phyloP scores from a whole-genome alignment of 1,140 invertebrate genomes.

The Cydia splendana region DNA sequence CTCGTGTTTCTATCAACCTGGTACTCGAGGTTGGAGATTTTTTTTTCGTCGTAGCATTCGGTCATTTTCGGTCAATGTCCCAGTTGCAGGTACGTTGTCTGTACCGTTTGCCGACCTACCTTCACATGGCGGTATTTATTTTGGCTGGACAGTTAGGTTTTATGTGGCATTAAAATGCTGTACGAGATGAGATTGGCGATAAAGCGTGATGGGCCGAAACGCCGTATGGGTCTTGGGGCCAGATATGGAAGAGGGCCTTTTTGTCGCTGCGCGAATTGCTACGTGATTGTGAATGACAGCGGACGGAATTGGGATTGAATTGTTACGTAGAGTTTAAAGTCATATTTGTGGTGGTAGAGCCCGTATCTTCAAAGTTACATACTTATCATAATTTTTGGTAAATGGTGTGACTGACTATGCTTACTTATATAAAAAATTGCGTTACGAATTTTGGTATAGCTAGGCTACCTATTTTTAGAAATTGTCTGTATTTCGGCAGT shows the following conservation, averaged over 20 bases:
- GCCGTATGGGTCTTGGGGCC: neutral
- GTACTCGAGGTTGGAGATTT: conserved; percentile 39
- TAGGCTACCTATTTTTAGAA: too few relatives aligned
- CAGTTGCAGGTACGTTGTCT: conserved; percentile 62
- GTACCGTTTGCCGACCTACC: conserved; percentile 75
- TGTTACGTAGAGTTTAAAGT: neutral
- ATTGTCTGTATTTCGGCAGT: too few relatives aligned
- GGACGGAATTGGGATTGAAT: neutral
- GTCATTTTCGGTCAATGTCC: conserved; percentile 61
- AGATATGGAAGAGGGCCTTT: neutral
- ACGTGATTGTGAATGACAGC: conserved; percentile 11
- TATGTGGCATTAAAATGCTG: conserved; percentile 65
- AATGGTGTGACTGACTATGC: too few relatives aligned
- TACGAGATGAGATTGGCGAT: conserved; percentile 55
- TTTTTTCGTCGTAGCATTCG: conserved; percentile 44
- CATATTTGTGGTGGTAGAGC: too few relatives aligned
- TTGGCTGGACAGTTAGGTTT: conserved; percentile 68
- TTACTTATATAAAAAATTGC: too few relatives aligned
- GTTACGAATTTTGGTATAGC: too few relatives aligned
- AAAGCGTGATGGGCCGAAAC: conserved; percentile 42
- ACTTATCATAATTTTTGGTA: too few relatives aligned
- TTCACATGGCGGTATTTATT: conserved; percentile 64
- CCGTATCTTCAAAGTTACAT: too few relatives aligned
- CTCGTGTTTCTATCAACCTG: conserved; percentile 40
- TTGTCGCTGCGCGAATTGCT: neutral